Percentiles rank a stretch among this genome's conserved stretches.
Evolutionary conservation across 2,113 vertebrate species (phyloP).

Genomic region (Sterna hirundo): DNA sequence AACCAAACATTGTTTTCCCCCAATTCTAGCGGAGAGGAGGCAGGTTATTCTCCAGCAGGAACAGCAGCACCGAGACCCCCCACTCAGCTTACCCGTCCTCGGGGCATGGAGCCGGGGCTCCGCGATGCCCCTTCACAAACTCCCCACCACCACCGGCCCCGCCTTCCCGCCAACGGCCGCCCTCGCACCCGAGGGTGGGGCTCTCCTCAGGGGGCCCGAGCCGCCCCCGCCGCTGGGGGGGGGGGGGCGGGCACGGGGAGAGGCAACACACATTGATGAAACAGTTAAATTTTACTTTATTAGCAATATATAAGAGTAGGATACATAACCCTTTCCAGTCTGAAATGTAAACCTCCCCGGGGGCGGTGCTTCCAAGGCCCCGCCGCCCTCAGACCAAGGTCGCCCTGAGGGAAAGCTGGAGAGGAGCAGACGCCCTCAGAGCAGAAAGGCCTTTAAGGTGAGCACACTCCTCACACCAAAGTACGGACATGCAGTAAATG

Average conservation of each 20-base stretch:
- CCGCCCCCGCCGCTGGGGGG: accelerated
- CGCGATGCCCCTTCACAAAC: accelerated
- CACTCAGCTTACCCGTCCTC: too few relatives aligned
- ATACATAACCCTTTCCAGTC: too few relatives aligned
- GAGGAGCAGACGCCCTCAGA: background rate
- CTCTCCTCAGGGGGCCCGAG: background rate
- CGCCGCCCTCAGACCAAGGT: accelerated
- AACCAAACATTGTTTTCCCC: background rate
- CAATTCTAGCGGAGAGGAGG: accelerated
- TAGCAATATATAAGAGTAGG: accelerated
- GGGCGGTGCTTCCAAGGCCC: accelerated
- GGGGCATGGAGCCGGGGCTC: accelerated
- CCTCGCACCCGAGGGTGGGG: background rate
- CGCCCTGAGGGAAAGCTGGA: accelerated
- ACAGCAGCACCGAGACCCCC: background rate
- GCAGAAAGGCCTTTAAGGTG: accelerated
- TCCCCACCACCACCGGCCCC: accelerated
- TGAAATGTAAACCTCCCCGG: accelerated
- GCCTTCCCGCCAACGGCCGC: background rate
- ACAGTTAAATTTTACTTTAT: accelerated
- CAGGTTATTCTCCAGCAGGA: too few relatives aligned
- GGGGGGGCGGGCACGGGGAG: accelerated
- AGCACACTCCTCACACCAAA: accelerated
- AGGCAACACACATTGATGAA: accelerated
- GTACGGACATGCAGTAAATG: accelerated